Evolutionary conservation across 2,797 vertebrate genomes (phyloP), one percentile per base, ranked within the genome.

Genomic region (Ctenopoma multispine): DNA sequence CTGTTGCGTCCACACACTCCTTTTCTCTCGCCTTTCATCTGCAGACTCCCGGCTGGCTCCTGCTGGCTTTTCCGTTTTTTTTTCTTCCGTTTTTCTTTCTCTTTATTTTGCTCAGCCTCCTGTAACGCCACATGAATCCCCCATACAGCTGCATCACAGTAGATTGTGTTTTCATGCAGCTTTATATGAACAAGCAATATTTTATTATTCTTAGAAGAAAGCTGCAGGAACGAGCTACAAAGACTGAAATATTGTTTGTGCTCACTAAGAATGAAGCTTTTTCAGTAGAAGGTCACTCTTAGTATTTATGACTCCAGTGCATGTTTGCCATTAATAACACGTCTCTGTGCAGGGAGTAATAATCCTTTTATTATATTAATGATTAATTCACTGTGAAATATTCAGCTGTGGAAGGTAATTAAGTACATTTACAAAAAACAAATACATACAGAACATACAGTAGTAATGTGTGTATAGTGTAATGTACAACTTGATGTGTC

Each of bases 1-100:
- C 71, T 57, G 55, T 31, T n/a, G 15, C 34, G 27, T 62, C 69
- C 68, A 67, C 77, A 59, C 54, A n/a, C 63, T 56, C 47, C 31
- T 36, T 62, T 63, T 77, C 53, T 65, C 55, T 63, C 17, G 6
- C 58, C 67, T 80, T 76, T 83, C 63, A 82, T 79, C 50, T 77
- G 48, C 62, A 68, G 58, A 49, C 67, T 68, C 58, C 27, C n/a
- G 10, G 55, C 57, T 81, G 68, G 71, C 63, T 79, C 62, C 56
- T 0, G 21, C 67, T 70, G 40, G 60, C 69, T 82, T 77, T 85
- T 58, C 40, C 44, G 7, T 77, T 72, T 59, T 58, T 57, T 49
- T 13, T 47, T 48, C 27, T 60, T 58, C 40, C 44, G 10, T 77
- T 72, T 59, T 58, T 57, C 58, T 13, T 47, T 50, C 31, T 60